Base-by-base conservation (phyloP, 2,113 vertebrate species). In the Stigmatopora argus region DNA sequence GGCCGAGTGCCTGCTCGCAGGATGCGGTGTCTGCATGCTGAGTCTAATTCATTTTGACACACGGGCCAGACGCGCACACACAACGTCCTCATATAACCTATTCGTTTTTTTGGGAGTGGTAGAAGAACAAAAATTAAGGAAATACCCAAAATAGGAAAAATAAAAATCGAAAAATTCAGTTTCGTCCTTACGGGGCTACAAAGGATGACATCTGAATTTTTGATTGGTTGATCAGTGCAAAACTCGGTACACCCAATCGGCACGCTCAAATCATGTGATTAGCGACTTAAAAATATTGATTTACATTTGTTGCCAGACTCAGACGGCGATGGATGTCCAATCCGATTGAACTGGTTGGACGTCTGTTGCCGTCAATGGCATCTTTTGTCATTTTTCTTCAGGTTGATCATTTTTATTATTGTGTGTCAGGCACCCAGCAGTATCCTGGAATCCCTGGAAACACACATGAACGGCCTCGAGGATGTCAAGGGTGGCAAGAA, bases 381-480 rank as follows among this genome's bases (percentile, higher is more conserved):
- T 31, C 26, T 2, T 41, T n/a, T 34, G 13, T 46, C 23, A 19
- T 18, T 45, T 45, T 19, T 31, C 15, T n/a, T 15, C 5, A 12
- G 8, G 48, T 41, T 4, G 6, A 15, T 9, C 63, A 72, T 31
- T 13, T 13, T 52, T 49, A 52, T 45, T 53, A 23, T 56, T 26
- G 12, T 45, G 41, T 49, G 17, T 68, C 67, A 98, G 97, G 95
- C 96, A 87, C 97, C 97, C 78, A 97, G 93, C 93, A 99, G 97
- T 89, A 95, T 98, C 83, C 92, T 99, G 92, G 97, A 99, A 87
- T 97, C 95, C 70, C 92, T 99, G 83, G 97, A 99, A 86, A 95
- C 97, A 66, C 97, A 99, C 89, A 92, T 99, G 92, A 99, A 97
- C 68, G 95, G 92, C 44, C 88, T 99, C 89, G 97, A 99, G 89